Base-by-base conservation (phyloP, 2,888 invertebrate species). In the Andrena dorsata region DNA sequence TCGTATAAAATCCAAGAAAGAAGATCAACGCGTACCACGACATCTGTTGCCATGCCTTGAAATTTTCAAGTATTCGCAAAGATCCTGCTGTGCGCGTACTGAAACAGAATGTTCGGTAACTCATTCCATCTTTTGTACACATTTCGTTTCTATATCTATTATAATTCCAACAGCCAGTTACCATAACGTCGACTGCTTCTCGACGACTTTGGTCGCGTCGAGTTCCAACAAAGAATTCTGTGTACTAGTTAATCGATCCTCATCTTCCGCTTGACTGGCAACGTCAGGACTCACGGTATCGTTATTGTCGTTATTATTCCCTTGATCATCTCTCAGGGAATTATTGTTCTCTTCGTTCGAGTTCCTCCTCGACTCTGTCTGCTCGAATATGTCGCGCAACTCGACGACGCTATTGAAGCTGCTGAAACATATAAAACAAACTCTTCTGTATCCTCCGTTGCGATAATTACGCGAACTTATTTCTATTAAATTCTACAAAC, bases 261-360 rank as follows among this genome's bases (percentile, higher is more conserved):
- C 66, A 0, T 71, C 60, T 2, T 75, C 53, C 20, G 8, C 7
- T 16, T 65, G 49, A 58, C n/a, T 41, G 10, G 8, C n/a, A 26
- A 41, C 35, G 26, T 79, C 61, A 10, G 58, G 73, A 63, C 49
- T 73, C n/a, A n/a, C 10, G 13, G n/a, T n/a, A 32, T 61, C 61
- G 13, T 30, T 49, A 8, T 41, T n/a, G 26, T 61, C 61, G 13
- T 30, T 49, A 8, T 41, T 65, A 53, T 35, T 72, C 26, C 23
- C 47, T 23, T 78, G 79, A 16, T 32, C 74, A 65, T 79, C 78
- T 63, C 90, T 90, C 28, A 89, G 72, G 13, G 89, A 72, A 81
- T 91, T 92, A 78, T 92, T 92, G 76, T 92, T 93, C 84, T 93
- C 93, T 76, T 93, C 93, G 28, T 86, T 80, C 4, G 93, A 93